These are phyloP conservation scores for Chondrosia reniformis DNA, from an alignment of 37 sponge, comb jelly and placozoan species.

Conservation along the genomic window DNA sequence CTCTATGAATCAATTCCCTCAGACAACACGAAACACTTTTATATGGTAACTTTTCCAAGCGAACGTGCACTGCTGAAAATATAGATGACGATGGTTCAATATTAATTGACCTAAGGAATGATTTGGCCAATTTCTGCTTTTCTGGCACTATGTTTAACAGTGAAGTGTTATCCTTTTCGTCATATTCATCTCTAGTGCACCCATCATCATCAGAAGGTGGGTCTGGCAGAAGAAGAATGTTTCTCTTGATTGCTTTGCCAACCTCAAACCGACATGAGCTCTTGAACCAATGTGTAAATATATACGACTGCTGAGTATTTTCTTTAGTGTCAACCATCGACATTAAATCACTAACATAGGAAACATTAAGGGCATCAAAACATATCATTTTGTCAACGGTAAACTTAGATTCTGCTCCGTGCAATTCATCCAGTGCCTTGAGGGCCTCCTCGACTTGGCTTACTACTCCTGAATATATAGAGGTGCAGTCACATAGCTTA, in stretches of 20 bases:
- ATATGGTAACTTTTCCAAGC: background rate
- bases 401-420: background rate
- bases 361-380: background rate
- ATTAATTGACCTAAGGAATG: background rate
- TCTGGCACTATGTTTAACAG: too few species aligned
- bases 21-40: background rate
- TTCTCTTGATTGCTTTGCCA: background rate
- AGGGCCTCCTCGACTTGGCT: background rate
- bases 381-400: background rate
- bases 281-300: background rate
- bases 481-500: background rate
- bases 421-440: background rate
- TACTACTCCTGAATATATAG: too few species aligned
- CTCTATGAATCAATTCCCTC: background rate
- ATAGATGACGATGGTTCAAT: background rate
- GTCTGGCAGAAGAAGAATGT: background rate
- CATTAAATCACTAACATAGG: background rate
- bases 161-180: too few species aligned
- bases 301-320: background rate
- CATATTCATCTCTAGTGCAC: too few species aligned
- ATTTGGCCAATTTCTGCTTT: background rate
- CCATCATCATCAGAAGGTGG: background rate
- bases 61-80: background rate
- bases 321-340: background rate
- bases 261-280: background rate